A percentile compares a stretch with the other conserved stretches of the same genome.
Conservation (phyloP, 2,113 vertebrate genomes). For the Sander vitreus region DNA sequence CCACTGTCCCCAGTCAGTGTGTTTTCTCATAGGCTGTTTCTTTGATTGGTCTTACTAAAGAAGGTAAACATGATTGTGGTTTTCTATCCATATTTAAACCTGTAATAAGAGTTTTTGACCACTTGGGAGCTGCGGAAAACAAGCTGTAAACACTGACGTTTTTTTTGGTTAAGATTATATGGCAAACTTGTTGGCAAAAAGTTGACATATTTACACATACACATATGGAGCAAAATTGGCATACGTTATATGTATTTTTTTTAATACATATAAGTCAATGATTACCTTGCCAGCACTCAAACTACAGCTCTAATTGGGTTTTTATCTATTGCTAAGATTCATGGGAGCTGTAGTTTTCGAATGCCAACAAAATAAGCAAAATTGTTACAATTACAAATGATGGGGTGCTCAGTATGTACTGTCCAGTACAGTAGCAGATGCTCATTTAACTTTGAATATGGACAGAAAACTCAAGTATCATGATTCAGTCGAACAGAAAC, state of each 20-base stretch:
- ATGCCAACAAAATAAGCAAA: neutral
- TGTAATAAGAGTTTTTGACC: neutral
- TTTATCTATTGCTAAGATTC: neutral
- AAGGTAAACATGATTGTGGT: neutral
- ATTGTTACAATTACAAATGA: neutral
- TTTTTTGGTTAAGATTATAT: neutral
- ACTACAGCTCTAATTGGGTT: neutral
- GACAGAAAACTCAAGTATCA: slow-evolving; percentile 20
- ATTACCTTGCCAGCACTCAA: neutral
- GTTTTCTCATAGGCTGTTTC: slow-evolving; percentile 9
- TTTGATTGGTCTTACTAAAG: neutral
- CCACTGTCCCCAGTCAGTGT: neutral
- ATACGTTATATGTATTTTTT: neutral
- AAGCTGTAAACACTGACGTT: neutral
- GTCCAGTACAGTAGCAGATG: neutral
- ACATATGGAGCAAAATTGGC: no score
- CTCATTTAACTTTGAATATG: slow-evolving; percentile 3
- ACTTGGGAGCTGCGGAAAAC: neutral
- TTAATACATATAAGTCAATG: neutral
- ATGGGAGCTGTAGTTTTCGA: neutral
- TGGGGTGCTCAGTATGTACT: neutral
- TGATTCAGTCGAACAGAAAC: neutral
- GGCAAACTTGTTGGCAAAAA: neutral
- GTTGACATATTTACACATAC: neutral
- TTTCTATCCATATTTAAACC: slow-evolving; percentile 27